Conservation (phyloP, 2,113 vertebrate genomes). For the Peromyscus polionotus region DNA sequence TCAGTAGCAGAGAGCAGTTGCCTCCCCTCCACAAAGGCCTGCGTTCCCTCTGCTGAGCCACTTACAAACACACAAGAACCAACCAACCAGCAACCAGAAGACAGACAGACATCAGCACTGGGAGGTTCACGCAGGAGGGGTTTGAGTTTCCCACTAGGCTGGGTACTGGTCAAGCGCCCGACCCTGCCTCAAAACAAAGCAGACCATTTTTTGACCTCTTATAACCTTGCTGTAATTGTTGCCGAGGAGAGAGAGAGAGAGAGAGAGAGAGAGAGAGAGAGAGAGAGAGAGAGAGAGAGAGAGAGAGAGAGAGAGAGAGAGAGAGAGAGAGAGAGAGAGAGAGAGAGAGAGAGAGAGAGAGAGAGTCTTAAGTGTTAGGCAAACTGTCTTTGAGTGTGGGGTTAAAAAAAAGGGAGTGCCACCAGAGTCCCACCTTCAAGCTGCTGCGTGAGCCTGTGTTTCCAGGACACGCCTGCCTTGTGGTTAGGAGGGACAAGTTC, state of each 20-base stretch:
- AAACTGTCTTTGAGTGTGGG: conserved; percentile 16
- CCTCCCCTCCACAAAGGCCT: not conserved
- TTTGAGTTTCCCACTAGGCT: not conserved
- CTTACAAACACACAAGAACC: not conserved
- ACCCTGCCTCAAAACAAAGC: not conserved
- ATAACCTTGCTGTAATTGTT: conserved; percentile 44
- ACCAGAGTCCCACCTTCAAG: conserved; percentile 6
- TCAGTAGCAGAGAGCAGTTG: not conserved
- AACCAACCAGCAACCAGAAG: not conserved
- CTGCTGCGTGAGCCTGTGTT: not conserved
- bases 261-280: not conserved
- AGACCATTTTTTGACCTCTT: not conserved
- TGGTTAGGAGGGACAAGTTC: conserved; percentile 53
- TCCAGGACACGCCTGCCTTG: conserved; percentile 56
- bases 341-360: not conserved
- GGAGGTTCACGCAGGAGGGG: not conserved
- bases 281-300: too few relatives aligned
- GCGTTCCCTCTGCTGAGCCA: not conserved
- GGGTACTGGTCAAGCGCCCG: not conserved
- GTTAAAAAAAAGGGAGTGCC: not conserved
- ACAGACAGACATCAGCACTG: not conserved
- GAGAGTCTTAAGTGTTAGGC: not conserved
- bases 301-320: too few relatives aligned
- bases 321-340: too few relatives aligned
- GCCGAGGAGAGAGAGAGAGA: not conserved